These are phyloP conservation scores for Eupithecia insigniata DNA, from an alignment of 2,888 invertebrate species.

Conservation along the genomic window DNA sequence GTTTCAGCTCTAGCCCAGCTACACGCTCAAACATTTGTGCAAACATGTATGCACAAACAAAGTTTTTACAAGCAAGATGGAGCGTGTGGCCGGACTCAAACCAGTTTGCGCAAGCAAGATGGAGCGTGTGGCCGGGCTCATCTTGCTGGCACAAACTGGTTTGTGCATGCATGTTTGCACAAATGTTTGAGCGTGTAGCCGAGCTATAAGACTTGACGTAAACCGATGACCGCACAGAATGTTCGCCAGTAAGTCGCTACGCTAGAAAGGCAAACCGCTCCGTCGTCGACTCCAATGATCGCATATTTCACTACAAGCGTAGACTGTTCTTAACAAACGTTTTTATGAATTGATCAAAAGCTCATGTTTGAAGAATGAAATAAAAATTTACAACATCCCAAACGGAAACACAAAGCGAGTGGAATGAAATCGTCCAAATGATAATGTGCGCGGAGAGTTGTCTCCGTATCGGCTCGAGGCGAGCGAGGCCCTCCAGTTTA, in stretches of 20 bases:
- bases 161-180: no score
- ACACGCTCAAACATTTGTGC: no score
- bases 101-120: no score
- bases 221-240: neutral
- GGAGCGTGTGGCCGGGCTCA: no score
- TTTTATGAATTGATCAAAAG: slow-evolving; percentile 4
- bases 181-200: no score
- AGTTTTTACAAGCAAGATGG: no score
- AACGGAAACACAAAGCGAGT: slow-evolving; percentile 16
- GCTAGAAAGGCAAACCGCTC: neutral
- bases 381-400: slow-evolving; percentile 23
- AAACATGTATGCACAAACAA: no score
- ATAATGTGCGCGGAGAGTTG: neutral
- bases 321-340: slow-evolving; percentile 8
- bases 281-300: neutral
- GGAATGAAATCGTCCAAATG: slow-evolving; percentile 1
- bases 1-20: no score
- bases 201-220: no score
- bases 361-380: slow-evolving; percentile 8
- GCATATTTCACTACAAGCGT: neutral
- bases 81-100: no score
- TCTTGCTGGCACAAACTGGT: no score
- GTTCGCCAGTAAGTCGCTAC: no score
- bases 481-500: neutral
- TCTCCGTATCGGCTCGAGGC: neutral